A percentile compares a stretch with the other conserved stretches of the same genome.
Conservation (phyloP, 1,140 invertebrate species). For the fruit fly (Drosophila melanogaster) region DNA sequence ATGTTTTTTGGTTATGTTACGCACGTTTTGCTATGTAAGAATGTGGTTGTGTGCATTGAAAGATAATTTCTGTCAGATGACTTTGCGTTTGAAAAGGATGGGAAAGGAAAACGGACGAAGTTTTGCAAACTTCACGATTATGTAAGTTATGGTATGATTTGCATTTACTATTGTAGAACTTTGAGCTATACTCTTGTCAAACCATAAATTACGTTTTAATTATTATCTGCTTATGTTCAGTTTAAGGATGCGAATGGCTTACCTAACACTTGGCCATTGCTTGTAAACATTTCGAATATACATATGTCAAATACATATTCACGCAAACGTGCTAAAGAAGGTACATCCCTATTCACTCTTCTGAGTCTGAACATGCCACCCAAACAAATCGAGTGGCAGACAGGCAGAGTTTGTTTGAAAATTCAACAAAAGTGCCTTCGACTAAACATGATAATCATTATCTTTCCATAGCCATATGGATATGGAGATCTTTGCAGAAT, state of each 20-base stretch:
- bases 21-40: background rate
- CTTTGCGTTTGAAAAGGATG: background rate
- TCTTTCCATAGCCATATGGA: slow-evolving; percentile 34
- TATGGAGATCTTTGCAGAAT: slow-evolving; percentile 2
- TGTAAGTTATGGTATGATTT: too few relatives aligned
- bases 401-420: slow-evolving; percentile 51
- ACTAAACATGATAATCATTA: slow-evolving; percentile 66
- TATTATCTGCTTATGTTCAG: background rate
- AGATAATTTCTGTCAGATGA: background rate
- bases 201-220: too few relatives aligned
- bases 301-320: slow-evolving; percentile 63
- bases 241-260: slow-evolving; percentile 5
- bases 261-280: slow-evolving; percentile 33
- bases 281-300: slow-evolving; percentile 72
- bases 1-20: background rate
- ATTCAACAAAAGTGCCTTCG: slow-evolving; percentile 61
- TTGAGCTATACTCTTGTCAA: too few relatives aligned
- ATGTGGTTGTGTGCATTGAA: too few relatives aligned
- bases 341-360: background rate
- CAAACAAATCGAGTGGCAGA: slow-evolving; percentile 56
- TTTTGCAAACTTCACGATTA: too few relatives aligned
- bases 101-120: too few relatives aligned
- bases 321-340: slow-evolving; percentile 11
- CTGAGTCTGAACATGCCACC: slow-evolving; percentile 60
- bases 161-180: too few relatives aligned